Evolutionary conservation across 2,797 vertebrate species (phyloP), one percentile per base, ranked within the genome.

Genomic region (Aldrovandia affinis): DNA sequence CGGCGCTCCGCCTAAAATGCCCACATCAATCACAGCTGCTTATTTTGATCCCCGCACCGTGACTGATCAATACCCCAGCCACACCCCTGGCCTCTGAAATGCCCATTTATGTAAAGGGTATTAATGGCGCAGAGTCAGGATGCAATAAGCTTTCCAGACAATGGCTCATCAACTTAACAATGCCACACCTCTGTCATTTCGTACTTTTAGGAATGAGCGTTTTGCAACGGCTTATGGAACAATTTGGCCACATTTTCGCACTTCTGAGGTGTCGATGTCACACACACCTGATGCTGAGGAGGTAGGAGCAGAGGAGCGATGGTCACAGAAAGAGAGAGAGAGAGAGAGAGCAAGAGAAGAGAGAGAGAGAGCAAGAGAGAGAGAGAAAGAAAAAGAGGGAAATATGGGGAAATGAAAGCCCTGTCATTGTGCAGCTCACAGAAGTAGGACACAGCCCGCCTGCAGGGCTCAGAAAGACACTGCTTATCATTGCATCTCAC

Each of bases 1-100:
- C 42, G 68, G 42, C 83, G 47, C 85, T 88, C 79, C 82, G 30
- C 52, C 36, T 86, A 70, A 70, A 5, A 52, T 85, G 82, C 12
- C n/a, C 73, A 22, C 83, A 89, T 90, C 83, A 85, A 89, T 89
- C 85, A 83, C 70, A 81, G 30, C 9, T 83, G 36, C 86, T 89
- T 88, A 89, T 85, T 86, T 82, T 85, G 52, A 4, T 59, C 61
- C 4, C 14, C 65, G 78, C 83, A 75, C 82, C 78, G 8, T 73
- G 42, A 63, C 55, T 84, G 80, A 87, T 81, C n/a, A 2, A 86
- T 83, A 86, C 78, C 47, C 80, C 68, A 80, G 33, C 70, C 15
- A 57, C 68, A 82, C 15, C 33, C 52, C 28, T 73, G 36, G 4
- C 65, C 25, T 28, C 47, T 18, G 30, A 54, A 52, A 52, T 54